These are phyloP conservation scores for Boleophthalmus pectinirostris DNA, from an alignment of 2,113 vertebrate genomes.

Conservation along the genomic window DNA sequence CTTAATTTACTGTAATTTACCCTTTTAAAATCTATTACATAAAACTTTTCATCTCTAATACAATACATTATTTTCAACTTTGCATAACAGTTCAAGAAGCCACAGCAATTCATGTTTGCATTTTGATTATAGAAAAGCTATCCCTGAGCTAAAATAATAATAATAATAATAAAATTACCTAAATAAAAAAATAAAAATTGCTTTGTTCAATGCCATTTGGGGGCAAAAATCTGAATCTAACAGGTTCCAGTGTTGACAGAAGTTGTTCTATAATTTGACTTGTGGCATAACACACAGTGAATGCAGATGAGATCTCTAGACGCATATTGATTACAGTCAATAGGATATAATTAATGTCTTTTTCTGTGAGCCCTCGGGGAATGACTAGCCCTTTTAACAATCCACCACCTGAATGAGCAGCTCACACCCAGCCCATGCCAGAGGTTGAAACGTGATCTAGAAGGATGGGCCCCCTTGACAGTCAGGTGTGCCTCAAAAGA, in stretches of 20 bases:
- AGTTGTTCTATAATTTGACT: slow-evolving; percentile 32
- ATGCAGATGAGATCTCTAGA: slow-evolving; percentile 21
- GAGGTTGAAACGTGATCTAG: slow-evolving; percentile 50
- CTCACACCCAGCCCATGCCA: slow-evolving; percentile 22
- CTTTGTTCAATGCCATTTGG: no score
- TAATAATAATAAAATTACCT: no score
- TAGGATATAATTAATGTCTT: slow-evolving; percentile 31
- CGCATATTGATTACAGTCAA: slow-evolving; percentile 56
- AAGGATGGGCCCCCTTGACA: slow-evolving; percentile 2
- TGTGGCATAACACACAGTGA: slow-evolving; percentile 19
- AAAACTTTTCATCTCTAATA: no score
- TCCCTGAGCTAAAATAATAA: no score
- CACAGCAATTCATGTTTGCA: no score
- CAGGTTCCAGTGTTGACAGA: slow-evolving; percentile 13
- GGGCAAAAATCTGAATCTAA: not conserved
- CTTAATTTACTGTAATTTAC: no score
- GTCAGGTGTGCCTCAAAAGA: slow-evolving; percentile 50
- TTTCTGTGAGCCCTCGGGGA: slow-evolving; percentile 22
- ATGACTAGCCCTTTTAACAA: slow-evolving; percentile 4
- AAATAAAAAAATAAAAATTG: no score
- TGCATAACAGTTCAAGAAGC: no score
- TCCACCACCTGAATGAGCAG: slow-evolving; percentile 4
- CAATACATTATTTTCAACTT: no score
- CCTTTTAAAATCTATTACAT: no score
- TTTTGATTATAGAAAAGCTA: no score